These are phyloP conservation scores for Corythoichthys intestinalis DNA, from an alignment of 2,113 vertebrate species.

Conservation along the genomic window DNA sequence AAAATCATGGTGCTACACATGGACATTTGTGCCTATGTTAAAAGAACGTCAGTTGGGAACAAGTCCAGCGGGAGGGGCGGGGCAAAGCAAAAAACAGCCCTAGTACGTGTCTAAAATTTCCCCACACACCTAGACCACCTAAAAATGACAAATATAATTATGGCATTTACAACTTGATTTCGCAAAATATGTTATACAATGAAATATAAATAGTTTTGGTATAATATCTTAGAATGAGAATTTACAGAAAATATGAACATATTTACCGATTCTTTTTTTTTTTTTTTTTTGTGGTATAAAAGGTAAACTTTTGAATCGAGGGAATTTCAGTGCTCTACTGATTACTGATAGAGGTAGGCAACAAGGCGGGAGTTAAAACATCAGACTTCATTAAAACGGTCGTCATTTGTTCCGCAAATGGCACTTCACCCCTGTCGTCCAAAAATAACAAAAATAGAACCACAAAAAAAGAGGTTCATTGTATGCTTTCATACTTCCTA, in stretches of 20 bases:
- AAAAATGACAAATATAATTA: background rate
- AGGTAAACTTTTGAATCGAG: background rate
- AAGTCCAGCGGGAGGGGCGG: slow-evolving; percentile 31
- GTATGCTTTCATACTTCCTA: slow-evolving; percentile 9
- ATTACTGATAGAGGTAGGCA: slow-evolving; percentile 7
- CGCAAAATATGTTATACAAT: background rate
- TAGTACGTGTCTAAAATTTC: slow-evolving; percentile 19
- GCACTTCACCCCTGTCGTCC: slow-evolving; percentile 35
- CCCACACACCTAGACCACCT: background rate
- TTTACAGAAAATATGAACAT: background rate
- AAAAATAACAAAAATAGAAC: background rate
- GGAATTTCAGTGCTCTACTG: slow-evolving; percentile 5
- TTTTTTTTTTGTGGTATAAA: background rate
- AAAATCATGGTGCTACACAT: background rate
- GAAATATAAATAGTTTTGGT: slow-evolving; percentile 13
- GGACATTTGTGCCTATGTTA: slow-evolving; percentile 6
- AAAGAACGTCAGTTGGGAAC: background rate
- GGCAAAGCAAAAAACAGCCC: slow-evolving; percentile 24
- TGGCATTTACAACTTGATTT: background rate
- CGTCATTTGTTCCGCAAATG: slow-evolving; percentile 34
- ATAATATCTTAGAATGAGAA: slow-evolving; percentile 10
- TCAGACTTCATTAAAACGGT: slow-evolving; percentile 27
- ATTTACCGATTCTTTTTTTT: slow-evolving; percentile 4
- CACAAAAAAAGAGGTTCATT: slow-evolving; percentile 44
- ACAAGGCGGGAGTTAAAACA: slow-evolving; percentile 21